phyloP scores from a whole-genome alignment of 2,797 vertebrate genomes.

The Harpagifer antarcticus region DNA sequence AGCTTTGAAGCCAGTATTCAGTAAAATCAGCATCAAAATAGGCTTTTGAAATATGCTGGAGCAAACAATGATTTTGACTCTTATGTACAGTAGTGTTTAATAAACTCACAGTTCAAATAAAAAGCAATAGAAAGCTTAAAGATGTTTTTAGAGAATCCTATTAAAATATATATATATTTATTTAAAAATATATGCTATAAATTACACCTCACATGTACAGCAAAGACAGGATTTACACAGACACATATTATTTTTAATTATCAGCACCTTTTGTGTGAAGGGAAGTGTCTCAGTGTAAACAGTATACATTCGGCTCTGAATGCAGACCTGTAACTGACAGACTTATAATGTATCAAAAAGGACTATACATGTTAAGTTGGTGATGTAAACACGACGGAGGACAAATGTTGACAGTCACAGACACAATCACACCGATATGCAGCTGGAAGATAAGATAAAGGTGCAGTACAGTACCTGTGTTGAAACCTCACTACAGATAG shows the following conservation, averaged over 20 bases:
- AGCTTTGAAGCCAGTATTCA: neutral
- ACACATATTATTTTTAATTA: neutral
- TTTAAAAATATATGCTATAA: too few relatives aligned
- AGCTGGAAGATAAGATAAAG: constrained; percentile 78
- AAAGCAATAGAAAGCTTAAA: neutral
- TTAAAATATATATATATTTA: neutral
- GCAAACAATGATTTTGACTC: neutral
- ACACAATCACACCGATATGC: constrained; percentile 9
- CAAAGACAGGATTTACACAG: neutral
- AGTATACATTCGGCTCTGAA: neutral
- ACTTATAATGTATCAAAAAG: constrained; percentile 19
- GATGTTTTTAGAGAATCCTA: neutral
- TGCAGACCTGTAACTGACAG: constrained; percentile 19
- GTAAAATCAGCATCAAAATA: neutral
- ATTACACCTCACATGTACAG: neutral
- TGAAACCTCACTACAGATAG: constrained; percentile 60
- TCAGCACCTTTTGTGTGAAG: neutral
- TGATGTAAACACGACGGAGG: constrained; percentile 35
- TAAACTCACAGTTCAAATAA: neutral
- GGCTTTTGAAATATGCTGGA: neutral
- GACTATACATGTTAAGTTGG: constrained; percentile 23
- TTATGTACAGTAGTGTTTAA: neutral
- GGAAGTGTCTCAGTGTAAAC: constrained; percentile 13
- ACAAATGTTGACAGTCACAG: constrained; percentile 21
- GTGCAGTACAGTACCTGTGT: constrained; percentile 55